phyloP scores from a whole-genome alignment of 2,888 invertebrate genomes.

The Pseudolycoriella hygida region DNA sequence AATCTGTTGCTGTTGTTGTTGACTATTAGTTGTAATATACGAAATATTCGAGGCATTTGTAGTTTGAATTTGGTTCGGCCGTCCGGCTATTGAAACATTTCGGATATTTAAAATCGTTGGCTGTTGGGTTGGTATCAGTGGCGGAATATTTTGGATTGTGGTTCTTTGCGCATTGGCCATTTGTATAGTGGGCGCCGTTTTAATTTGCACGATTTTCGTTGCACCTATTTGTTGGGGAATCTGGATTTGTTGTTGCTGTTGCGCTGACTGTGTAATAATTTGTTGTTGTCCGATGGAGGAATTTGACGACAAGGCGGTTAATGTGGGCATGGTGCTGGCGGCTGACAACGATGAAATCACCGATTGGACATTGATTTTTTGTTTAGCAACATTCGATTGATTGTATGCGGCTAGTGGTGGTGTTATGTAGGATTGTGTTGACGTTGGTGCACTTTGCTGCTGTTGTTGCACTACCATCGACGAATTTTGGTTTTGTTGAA shows the following conservation, averaged over 20 bases:
- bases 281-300: conserved; percentile 13
- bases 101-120: conserved; percentile 24
- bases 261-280: conserved; percentile 1
- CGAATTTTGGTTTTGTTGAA: conserved; percentile 23
- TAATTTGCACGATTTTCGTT: conserved; percentile 25
- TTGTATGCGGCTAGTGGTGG: background rate
- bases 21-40: conserved; percentile 5
- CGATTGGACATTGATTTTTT: background rate
- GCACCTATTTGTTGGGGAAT: conserved; percentile 10
- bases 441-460: conserved; percentile 1
- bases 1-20: background rate
- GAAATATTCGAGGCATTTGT: conserved; percentile 5
- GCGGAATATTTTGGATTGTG: conserved; percentile 22
- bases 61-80: conserved; percentile 1
- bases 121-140: conserved; percentile 24
- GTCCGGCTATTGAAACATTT: conserved; percentile 16
- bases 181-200: conserved; percentile 25
- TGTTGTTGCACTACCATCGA: conserved; percentile 2
- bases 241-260: conserved; percentile 7
- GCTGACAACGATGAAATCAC: background rate
- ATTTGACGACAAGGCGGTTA: background rate
- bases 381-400: background rate
- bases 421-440: conserved; percentile 2
- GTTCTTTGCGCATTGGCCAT: conserved; percentile 13
- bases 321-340: background rate